These are phyloP conservation scores for Lepilemur septentrionalis DNA, from an alignment of 2,797 vertebrate species.

Conservation along the genomic window DNA sequence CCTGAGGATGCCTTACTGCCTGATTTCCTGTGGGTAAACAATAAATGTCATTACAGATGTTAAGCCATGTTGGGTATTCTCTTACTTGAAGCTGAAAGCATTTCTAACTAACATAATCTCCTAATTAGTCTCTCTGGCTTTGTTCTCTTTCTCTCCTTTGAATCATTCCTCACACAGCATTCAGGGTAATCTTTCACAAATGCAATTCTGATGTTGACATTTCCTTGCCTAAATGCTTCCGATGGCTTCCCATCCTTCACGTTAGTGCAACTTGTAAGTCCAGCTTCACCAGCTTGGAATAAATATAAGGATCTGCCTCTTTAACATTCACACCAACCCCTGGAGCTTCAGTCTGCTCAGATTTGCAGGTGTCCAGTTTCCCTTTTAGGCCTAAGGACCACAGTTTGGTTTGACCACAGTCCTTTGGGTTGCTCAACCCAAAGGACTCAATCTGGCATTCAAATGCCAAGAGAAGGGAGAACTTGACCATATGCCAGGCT, in stretches of 20 bases:
- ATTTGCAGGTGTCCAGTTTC: not conserved
- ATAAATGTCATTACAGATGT: not conserved
- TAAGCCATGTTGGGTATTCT: not conserved
- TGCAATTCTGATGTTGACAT: not conserved
- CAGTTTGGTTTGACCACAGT: too few relatives aligned
- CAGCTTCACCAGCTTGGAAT: not conserved
- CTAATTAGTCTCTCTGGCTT: not conserved
- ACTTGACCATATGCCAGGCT: not conserved
- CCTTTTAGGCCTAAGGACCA: not conserved
- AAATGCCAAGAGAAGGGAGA: not conserved
- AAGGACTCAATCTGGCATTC: not conserved
- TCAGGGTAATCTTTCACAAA: not conserved
- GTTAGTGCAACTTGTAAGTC: not conserved
- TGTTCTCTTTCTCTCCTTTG: not conserved
- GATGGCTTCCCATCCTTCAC: not conserved
- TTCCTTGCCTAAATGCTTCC: not conserved
- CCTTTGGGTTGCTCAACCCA: not conserved
- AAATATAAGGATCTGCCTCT: not conserved
- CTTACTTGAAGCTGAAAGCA: not conserved
- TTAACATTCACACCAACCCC: not conserved
- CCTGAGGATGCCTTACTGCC: not conserved
- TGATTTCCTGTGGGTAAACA: constrained; percentile 3
- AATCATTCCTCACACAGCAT: not conserved
- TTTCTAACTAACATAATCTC: not conserved
- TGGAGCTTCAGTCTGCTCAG: not conserved